Evolutionary conservation across 92 coral and sea anemone species (phyloP).

Genomic region (Phenganax stokvisi): DNA sequence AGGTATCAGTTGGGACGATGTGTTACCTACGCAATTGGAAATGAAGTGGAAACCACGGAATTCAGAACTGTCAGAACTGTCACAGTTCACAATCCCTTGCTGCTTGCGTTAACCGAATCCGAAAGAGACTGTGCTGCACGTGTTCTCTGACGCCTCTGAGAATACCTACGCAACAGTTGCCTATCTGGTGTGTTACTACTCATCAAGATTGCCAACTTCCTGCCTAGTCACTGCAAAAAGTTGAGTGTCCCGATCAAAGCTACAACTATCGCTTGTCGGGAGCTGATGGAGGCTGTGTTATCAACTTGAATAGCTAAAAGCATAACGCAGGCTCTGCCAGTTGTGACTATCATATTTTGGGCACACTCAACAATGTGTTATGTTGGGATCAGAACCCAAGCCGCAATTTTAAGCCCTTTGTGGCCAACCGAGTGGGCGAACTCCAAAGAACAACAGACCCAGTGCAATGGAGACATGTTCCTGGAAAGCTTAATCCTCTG

Average conservation of each 20-base stretch:
- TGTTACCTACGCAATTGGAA: slow-evolving; percentile 1
- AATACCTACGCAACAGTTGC: slow-evolving; percentile 31
- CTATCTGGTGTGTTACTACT: slow-evolving; percentile 28
- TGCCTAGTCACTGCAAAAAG: slow-evolving; percentile 19
- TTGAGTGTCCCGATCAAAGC: slow-evolving; percentile 31
- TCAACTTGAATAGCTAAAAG: neutral
- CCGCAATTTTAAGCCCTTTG: slow-evolving; percentile 12
- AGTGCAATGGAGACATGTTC: slow-evolving; percentile 41
- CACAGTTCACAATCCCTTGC: slow-evolving; percentile 32
- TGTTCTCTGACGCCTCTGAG: slow-evolving; percentile 30
- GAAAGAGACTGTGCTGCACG: neutral
- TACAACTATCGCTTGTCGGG: slow-evolving; percentile 19
- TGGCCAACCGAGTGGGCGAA: slow-evolving; percentile 35
- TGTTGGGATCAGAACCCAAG: slow-evolving; percentile 8
- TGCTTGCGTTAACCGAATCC: slow-evolving; percentile 17
- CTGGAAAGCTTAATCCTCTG: slow-evolving; percentile 29
- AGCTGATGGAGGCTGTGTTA: neutral
- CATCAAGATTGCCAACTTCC: slow-evolving; percentile 7
- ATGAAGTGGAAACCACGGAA: slow-evolving; percentile 25
- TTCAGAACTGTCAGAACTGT: slow-evolving; percentile 24
- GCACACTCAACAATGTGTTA: slow-evolving; percentile 15
- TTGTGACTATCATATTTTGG: slow-evolving; percentile 6
- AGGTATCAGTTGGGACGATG: slow-evolving; percentile 34
- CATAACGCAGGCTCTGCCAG: neutral
- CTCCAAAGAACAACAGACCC: slow-evolving; percentile 43